These are phyloP conservation scores for Drusus annulatus DNA, from an alignment of 1,140 invertebrate genomes.

Conservation along the genomic window DNA sequence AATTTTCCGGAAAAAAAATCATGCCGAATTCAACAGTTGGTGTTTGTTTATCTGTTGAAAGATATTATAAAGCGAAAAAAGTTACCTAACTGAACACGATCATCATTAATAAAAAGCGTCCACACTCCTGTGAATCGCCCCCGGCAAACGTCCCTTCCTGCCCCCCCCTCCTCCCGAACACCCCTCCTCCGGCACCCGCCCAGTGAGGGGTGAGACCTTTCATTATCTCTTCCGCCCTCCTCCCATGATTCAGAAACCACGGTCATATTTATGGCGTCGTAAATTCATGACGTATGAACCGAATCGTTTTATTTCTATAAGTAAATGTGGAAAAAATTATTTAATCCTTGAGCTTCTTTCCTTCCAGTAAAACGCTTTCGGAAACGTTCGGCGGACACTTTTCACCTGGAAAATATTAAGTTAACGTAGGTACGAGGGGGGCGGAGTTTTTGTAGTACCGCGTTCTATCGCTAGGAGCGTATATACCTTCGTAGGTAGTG, in stretches of 20 bases:
- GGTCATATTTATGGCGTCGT: constrained; percentile 28
- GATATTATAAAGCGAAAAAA: constrained; percentile 2
- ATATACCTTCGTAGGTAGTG: no score
- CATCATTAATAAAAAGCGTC: constrained; percentile 17
- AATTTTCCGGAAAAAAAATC: no score
- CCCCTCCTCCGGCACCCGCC: not conserved
- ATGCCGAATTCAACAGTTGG: not conserved
- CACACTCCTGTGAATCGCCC: not conserved
- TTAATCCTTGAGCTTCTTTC: not conserved
- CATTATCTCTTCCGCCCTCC: constrained; percentile 16
- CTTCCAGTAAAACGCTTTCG: not conserved
- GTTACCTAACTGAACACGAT: not conserved
- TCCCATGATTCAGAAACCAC: constrained; percentile 9
- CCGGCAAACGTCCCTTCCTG: not conserved
- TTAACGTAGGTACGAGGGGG: no score
- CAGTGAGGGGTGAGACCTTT: not conserved
- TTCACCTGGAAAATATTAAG: not conserved
- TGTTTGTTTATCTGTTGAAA: not conserved
- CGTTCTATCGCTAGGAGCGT: no score
- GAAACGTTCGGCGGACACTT: constrained; percentile 9
- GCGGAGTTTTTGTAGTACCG: no score
- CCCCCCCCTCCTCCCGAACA: no score
- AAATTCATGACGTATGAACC: constrained; percentile 38
- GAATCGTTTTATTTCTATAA: constrained; percentile 32
- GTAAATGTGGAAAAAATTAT: constrained; percentile 11